These are phyloP conservation scores for Balaenoptera acutorostrata DNA, from an alignment of 2,113 vertebrate species.

Conservation along the genomic window DNA sequence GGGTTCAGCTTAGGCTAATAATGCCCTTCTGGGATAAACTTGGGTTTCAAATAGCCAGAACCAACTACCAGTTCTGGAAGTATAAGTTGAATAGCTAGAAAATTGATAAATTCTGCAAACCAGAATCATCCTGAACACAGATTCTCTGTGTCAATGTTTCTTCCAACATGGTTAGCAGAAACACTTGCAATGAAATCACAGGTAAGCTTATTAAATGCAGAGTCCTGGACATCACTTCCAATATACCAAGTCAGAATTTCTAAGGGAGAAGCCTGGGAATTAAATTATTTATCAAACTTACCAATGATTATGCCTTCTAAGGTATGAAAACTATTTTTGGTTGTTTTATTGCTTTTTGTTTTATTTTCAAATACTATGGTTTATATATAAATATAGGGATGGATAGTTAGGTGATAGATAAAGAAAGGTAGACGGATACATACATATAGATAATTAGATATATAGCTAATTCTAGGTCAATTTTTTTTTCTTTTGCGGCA, in stretches of 20 bases:
- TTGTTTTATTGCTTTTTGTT: neutral
- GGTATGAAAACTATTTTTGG: neutral
- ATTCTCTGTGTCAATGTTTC: neutral
- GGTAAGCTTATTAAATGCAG: neutral
- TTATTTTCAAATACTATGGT: neutral
- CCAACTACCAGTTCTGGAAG: neutral
- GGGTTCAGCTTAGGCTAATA: slow-evolving; percentile 50
- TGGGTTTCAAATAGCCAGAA: slow-evolving; percentile 43
- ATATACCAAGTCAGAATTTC: neutral
- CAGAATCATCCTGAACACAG: neutral
- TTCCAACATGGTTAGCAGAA: neutral
- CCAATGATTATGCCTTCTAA: neutral
- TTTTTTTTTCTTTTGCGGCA: neutral
- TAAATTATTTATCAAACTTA: neutral
- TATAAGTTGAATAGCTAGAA: neutral
- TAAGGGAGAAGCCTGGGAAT: neutral
- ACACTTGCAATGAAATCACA: neutral
- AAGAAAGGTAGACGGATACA: neutral
- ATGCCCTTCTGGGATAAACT: slow-evolving; percentile 40
- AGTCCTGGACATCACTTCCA: neutral
- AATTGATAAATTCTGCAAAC: neutral
- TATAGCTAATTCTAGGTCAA: neutral
- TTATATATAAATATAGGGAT: neutral
- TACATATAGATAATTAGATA: neutral
- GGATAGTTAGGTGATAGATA: neutral